phyloP scores from a whole-genome alignment of 1,140 invertebrate species.

The Bombus pyrosoma region DNA sequence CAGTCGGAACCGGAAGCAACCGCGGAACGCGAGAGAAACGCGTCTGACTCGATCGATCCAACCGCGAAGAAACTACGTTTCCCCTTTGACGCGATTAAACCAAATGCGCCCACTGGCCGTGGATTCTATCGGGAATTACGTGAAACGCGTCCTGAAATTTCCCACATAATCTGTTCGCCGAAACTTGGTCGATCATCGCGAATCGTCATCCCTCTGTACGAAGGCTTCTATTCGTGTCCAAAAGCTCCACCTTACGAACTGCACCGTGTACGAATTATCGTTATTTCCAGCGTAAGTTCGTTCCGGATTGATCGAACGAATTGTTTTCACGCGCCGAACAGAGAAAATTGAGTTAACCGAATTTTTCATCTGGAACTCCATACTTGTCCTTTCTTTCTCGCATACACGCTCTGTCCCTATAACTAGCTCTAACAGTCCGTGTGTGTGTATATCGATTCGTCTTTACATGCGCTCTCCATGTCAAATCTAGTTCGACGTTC shows the following conservation, averaged over 20 bases:
- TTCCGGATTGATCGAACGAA: neutral
- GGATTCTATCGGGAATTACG: neutral
- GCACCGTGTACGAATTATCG: neutral
- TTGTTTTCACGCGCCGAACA: neutral
- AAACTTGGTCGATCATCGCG: neutral
- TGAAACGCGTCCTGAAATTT: neutral
- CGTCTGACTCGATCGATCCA: conserved; percentile 3
- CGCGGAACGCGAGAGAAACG: neutral
- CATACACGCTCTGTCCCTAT: neutral
- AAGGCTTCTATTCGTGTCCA: neutral
- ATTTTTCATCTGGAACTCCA: neutral
- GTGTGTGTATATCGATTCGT: conserved; percentile 20
- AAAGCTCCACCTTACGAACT: neutral
- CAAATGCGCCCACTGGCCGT: neutral
- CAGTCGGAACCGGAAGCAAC: neutral
- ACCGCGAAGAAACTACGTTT: neutral
- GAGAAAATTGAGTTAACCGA: neutral
- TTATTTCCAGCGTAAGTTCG: neutral
- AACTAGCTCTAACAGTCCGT: neutral
- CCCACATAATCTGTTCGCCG: neutral
- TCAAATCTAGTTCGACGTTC: conserved; percentile 34
- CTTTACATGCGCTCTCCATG: conserved; percentile 38
- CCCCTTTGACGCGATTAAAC: neutral
- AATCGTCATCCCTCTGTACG: neutral
- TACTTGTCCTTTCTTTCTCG: neutral